These are phyloP conservation scores for Hirudinaria manillensis DNA, from an alignment of 2,888 invertebrate species.

Conservation along the genomic window DNA sequence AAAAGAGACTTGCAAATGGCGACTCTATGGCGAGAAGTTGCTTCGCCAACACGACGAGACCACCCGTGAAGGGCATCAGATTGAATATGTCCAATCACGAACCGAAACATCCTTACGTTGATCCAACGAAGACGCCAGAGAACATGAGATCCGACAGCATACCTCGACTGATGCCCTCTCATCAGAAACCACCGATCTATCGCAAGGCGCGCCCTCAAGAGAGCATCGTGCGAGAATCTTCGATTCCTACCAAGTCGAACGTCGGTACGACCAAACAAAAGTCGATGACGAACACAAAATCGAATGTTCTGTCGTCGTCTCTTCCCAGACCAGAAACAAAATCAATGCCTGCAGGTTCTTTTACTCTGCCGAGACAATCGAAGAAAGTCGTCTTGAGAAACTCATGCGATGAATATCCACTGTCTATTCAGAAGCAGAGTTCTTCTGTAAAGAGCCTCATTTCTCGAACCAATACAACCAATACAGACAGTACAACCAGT, in stretches of 20 bases:
- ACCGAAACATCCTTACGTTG: neutral
- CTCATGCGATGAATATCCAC: too few species aligned
- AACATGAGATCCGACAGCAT: constrained; percentile 1
- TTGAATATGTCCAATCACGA: neutral
- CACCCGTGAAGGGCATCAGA: neutral
- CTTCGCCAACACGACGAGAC: neutral
- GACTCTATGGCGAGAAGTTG: neutral
- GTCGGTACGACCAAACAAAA: neutral
- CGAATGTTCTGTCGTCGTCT: neutral
- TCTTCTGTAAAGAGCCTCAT: too few species aligned
- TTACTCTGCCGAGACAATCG: too few species aligned
- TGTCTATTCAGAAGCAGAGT: too few species aligned
- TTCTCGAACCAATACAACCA: too few species aligned
- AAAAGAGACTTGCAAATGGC: neutral
- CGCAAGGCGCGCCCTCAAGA: neutral
- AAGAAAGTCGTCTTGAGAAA: too few species aligned
- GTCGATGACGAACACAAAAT: neutral
- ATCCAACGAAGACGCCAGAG: neutral
- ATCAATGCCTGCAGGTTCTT: too few species aligned
- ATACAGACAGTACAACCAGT: too few species aligned
- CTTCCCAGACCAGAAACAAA: too few species aligned
- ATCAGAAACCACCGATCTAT: constrained; percentile 6
- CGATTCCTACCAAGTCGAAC: too few species aligned
- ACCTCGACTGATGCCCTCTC: neutral
- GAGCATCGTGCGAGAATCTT: neutral